Evolutionary conservation across 2,113 vertebrate species (phyloP).

Genomic region (Ceratotherium simum): DNA sequence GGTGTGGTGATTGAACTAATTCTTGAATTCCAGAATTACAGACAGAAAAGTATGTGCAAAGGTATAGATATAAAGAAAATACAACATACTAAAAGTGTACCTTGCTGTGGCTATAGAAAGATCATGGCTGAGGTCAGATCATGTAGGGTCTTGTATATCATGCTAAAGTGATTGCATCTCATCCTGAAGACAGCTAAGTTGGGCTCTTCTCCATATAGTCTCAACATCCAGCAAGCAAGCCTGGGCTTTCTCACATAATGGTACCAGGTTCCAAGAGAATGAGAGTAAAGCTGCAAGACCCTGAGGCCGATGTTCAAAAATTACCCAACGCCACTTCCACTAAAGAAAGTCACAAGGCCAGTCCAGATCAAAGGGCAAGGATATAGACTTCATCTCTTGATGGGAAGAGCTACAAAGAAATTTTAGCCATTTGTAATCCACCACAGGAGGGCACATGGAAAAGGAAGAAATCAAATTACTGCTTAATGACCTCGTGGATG

Average conservation of each 20-base stretch:
- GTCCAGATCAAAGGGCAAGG: background rate
- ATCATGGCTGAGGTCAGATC: background rate
- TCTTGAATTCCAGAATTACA: background rate
- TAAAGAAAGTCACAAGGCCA: background rate
- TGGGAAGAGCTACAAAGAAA: background rate
- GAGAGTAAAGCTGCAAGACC: background rate
- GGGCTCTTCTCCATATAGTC: background rate
- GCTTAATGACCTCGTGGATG: background rate
- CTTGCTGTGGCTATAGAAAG: background rate
- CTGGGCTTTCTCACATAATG: background rate
- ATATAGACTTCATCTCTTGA: background rate
- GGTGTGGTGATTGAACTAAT: background rate
- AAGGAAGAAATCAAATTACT: background rate
- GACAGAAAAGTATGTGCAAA: background rate
- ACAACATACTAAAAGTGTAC: background rate
- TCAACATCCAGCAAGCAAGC: background rate
- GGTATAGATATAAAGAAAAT: background rate
- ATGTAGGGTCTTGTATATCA: background rate
- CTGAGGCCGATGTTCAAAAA: background rate
- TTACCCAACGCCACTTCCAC: background rate
- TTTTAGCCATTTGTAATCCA: background rate
- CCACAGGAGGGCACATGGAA: background rate
- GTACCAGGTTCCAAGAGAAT: background rate
- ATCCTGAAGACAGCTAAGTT: background rate
- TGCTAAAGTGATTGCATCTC: background rate